A percentile compares a stretch with the other conserved stretches of the same genome.
Conservation (phyloP, 2,797 vertebrate species). For the Spea hammondii region DNA sequence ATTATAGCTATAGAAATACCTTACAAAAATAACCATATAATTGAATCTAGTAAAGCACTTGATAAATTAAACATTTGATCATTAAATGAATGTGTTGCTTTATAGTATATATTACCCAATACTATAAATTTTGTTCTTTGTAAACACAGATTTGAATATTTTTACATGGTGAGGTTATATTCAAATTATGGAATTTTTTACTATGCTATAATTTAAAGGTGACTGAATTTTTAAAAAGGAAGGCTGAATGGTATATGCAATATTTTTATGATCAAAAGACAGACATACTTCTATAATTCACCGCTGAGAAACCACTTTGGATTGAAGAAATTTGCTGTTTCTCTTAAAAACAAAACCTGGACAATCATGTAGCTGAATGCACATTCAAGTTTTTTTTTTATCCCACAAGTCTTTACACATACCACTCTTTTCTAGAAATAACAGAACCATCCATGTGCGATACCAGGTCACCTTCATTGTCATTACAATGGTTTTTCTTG, state of each 20-base stretch:
- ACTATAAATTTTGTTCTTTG: too few species aligned
- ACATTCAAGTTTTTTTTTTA: conserved; percentile 56
- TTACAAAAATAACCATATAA: conserved; percentile 38
- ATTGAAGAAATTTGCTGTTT: too few species aligned
- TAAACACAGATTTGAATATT: too few species aligned
- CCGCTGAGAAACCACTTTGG: too few species aligned
- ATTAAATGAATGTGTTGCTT: neutral
- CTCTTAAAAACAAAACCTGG: neutral
- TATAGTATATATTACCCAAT: too few species aligned
- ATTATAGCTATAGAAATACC: conserved; percentile 12
- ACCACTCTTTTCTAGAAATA: conserved; percentile 98
- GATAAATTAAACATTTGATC: conserved; percentile 3
- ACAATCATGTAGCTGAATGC: conserved; percentile 61
- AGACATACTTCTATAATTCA: too few species aligned
- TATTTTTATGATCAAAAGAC: too few species aligned
- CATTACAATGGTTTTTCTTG: conserved; percentile 84
- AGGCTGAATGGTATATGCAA: too few species aligned
- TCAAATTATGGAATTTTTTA: too few species aligned
- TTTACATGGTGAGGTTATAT: too few species aligned
- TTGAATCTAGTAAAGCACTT: conserved; percentile 19
- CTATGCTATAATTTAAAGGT: too few species aligned
- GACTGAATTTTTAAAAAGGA: too few species aligned
- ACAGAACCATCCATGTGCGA: conserved; percentile 96
- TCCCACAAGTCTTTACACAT: conserved; percentile 80
- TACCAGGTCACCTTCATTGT: conserved; percentile 93